These are phyloP conservation scores for Caenorhabditis zanzibari DNA, from an alignment of 2,888 invertebrate genomes.

Conservation along the genomic window DNA sequence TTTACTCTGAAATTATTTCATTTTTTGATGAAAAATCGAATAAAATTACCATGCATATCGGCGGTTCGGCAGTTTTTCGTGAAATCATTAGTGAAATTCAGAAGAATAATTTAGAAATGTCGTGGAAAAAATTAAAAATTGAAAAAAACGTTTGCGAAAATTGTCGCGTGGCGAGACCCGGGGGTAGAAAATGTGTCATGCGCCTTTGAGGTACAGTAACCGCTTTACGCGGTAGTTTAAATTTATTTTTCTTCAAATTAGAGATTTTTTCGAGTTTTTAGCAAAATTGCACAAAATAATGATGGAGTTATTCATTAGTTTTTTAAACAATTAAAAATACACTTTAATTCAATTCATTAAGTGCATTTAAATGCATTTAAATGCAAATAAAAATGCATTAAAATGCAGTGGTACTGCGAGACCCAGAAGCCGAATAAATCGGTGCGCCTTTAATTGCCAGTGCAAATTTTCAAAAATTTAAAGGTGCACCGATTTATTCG, in stretches of 20 bases:
- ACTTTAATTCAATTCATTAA: no score
- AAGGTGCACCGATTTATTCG: no score
- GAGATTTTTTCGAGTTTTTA: constrained; percentile 5
- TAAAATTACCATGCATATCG: background rate
- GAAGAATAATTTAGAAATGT: constrained; percentile 7
- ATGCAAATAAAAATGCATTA: no score
- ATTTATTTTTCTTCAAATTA: background rate
- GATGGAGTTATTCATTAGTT: no score
- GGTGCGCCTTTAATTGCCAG: no score
- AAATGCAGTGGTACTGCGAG: no score
- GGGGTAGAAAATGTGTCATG: background rate
- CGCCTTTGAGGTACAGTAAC: constrained; percentile 17
- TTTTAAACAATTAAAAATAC: no score
- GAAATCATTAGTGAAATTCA: background rate
- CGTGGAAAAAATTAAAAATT: background rate
- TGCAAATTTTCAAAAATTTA: no score
- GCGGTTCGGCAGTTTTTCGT: background rate
- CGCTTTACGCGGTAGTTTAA: background rate
- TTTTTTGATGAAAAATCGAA: background rate
- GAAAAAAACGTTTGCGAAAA: background rate
- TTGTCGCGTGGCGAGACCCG: constrained; percentile 8
- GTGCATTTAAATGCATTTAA: no score
- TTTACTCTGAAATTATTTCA: constrained; percentile 6
- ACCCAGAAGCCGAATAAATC: no score
- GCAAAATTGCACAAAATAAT: constrained; percentile 45